Evolutionary conservation across 1,140 invertebrate species (phyloP), one percentile per base, ranked within the genome.

Genomic region (Danaus plexippus): DNA sequence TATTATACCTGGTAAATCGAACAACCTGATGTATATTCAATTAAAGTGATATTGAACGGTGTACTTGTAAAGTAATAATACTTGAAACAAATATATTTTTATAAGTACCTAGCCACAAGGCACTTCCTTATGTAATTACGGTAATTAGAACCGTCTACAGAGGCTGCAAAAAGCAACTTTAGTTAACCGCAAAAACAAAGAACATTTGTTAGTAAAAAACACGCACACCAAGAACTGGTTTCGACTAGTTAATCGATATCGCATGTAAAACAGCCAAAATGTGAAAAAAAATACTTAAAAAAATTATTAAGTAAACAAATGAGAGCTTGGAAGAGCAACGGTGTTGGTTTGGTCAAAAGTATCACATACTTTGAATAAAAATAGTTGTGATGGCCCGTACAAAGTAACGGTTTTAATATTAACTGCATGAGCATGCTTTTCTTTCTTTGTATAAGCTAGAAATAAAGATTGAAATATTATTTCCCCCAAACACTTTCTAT

Each of bases 81-180:
- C 52, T 55, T 64, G 41, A 64, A 61, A 61, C 58, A 64, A 57
- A 57, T 53, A 54, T 52, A 55, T 58, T 61, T 58, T 52, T 49
- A 57, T 32, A 32, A 32, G 22, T 50, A 57, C 46, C 22, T 54
- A 48, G n/a, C 42, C n/a, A 43, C 56, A 59, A 62, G 64, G 57
- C 60, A 62, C 54, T 66, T 66, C 64, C 64, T 55, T 54, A 64
- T 59, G 48, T 59, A 65, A 65, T 65, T 65, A 63, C 54, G 57
- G 47, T 54, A 66, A 66, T 66, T 63, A 63, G 64, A 66, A 63
- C 47, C 57, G 45, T 59, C 64, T 59, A 62, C 50, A 59, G 55
- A 10, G 41, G 48, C 48, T 15, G 55, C 52, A 55, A 61, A 58
- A 54, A 59, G 52, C 54, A 40, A 22, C 42, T 22, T 47, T 52